Evolutionary conservation across 2,113 vertebrate genomes (phyloP).

Genomic region (Malurus melanocephalus): DNA sequence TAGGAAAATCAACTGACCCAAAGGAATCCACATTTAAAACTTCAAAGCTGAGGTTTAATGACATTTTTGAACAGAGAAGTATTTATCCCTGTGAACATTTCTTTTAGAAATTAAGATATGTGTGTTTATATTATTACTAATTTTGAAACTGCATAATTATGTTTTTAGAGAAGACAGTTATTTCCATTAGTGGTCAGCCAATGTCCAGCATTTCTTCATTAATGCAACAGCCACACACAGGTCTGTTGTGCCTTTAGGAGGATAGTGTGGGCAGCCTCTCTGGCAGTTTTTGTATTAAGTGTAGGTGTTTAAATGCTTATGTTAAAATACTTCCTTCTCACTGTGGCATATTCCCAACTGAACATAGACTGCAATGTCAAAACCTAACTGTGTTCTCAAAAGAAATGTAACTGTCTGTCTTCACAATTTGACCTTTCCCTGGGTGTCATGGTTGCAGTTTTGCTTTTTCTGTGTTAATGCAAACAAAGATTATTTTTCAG

Average conservation of each 20-base stretch:
- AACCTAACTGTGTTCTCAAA: not conserved
- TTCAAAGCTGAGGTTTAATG: not conserved
- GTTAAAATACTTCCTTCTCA: not conserved
- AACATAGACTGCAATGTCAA: not conserved
- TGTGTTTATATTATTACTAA: not conserved
- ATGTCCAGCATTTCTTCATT: not conserved
- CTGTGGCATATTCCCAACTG: not conserved
- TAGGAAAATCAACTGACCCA: not conserved
- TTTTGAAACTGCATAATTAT: not conserved
- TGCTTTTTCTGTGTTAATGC: not conserved
- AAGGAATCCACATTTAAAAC: not conserved
- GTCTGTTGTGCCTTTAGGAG: not conserved
- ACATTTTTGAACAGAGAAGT: not conserved
- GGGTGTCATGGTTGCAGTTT: accelerated
- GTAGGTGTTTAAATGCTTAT: not conserved
- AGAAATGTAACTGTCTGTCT: not conserved
- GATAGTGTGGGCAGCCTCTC: not conserved
- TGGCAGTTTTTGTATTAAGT: not conserved
- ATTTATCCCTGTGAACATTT: not conserved
- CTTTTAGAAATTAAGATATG: not conserved
- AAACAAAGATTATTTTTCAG: not conserved
- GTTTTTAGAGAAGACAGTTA: not conserved
- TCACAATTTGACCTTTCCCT: not conserved
- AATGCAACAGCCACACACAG: not conserved
- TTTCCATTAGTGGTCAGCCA: not conserved